Conservation (phyloP, 2,888 invertebrate species). For the Nasonovia ribisnigri region DNA sequence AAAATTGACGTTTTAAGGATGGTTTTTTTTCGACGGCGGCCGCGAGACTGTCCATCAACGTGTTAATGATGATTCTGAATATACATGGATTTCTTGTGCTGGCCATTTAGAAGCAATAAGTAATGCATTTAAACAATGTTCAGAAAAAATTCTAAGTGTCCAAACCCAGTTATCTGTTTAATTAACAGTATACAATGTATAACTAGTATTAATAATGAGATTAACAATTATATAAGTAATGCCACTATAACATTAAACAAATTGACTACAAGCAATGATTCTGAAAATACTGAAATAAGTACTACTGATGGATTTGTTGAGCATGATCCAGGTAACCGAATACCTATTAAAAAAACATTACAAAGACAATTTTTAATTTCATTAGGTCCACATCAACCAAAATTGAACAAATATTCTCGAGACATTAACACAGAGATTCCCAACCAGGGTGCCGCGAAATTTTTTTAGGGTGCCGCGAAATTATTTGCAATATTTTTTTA, state of each 20-base stretch:
- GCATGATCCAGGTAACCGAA: no score
- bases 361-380: constrained; percentile 11
- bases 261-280: neutral
- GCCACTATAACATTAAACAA: neutral
- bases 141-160: neutral
- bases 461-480: no score
- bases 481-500: no score
- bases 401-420: constrained; percentile 17
- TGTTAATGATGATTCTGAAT: neutral
- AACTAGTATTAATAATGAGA: neutral
- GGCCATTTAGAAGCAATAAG: constrained; percentile 7
- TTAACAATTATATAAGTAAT: neutral
- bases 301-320: neutral
- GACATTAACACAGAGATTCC: no score
- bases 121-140: neutral
- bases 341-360: neutral
- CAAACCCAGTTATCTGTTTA: neutral
- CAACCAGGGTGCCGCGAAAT: no score
- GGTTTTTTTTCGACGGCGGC: no score
- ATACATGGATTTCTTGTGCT: constrained; percentile 3
- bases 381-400: constrained; percentile 14
- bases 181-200: neutral
- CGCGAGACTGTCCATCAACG: no score
- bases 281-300: neutral
- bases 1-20: no score